Evolutionary conservation across 1,140 invertebrate species (phyloP), one percentile per base, ranked within the genome.

Genomic region (Anagrus nilaparvatae): DNA sequence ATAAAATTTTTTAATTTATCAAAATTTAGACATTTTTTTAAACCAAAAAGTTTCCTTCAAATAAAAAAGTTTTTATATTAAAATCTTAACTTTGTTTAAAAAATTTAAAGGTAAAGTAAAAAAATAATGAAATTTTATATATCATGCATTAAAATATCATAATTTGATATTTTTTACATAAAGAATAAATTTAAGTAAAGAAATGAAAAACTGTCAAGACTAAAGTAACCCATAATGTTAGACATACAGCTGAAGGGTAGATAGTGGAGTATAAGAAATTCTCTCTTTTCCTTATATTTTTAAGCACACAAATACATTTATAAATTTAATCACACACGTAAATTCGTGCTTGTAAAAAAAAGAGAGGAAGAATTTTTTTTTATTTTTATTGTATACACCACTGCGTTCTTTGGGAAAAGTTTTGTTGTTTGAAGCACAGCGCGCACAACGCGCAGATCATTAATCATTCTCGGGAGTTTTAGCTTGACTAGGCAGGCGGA

Each of bases 391-490:
- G 57, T 62, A 62, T 71, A 71, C 68, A 67, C 62, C 55, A n/a
- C n/a, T 48, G 48, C 61, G 60, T 67, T 66, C 61, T 60, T 69
- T 73, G 71, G 70, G 72, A 74, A 75, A 75, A 75, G 69, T 74
- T n/a, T 75, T 74, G 72, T 74, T 75, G 73, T 74, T 73, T 72
- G 73, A 72, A 72, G 70, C 70, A 69, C 42, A 17, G 16, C 20
- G 18, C 25, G 31, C 53, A n/a, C 59, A 55, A 50, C 54, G 55
- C 67, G 65, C 64, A n/a, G 61, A 72, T 68, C 73, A 75, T 74
- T 75, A 75, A 75, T 75, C 72, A 74, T 72, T 68, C 63, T 63
- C 24, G n/a, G 40, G 69, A 72, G 70, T 73, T 74, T 75, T 70
- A 67, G 72, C 72, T 71, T 74, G 72, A 75, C 72, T 74, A 70